phyloP scores from a whole-genome alignment of 2,113 vertebrate species.

The Aegithalos caudatus region DNA sequence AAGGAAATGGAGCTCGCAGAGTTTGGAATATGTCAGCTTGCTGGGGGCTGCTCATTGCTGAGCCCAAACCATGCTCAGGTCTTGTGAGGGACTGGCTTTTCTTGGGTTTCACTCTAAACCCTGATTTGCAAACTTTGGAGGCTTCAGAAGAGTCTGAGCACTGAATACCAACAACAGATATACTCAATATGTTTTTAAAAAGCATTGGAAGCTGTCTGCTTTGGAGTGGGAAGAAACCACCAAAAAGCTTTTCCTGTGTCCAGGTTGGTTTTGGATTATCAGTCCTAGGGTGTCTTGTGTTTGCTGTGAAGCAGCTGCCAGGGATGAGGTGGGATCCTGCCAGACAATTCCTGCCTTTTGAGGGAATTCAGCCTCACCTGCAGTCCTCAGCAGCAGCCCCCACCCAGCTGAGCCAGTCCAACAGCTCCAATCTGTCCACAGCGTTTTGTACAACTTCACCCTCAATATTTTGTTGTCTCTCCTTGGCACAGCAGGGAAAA shows the following conservation, averaged over 20 bases:
- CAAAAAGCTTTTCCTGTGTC: not conserved
- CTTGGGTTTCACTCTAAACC: not conserved
- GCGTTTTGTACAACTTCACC: not conserved
- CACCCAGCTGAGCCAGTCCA: not conserved
- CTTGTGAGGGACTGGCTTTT: not conserved
- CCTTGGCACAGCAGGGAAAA: not conserved
- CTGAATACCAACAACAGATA: not conserved
- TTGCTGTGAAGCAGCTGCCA: not conserved
- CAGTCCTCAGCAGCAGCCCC: not conserved
- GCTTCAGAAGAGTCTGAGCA: not conserved
- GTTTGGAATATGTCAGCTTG: conserved; percentile 27
- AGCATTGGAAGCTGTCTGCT: not conserved
- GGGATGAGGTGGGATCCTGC: not conserved
- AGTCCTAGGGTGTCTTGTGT: not conserved
- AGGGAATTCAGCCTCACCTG: not conserved
- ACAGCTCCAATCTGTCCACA: not conserved
- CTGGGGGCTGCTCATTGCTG: not conserved
- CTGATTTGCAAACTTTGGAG: not conserved
- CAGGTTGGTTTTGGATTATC: not conserved
- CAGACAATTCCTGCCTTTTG: not conserved
- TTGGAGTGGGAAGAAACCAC: not conserved
- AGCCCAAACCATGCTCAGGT: not conserved
- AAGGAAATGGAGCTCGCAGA: conserved; percentile 21
- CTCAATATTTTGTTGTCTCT: not conserved
- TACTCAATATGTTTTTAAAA: not conserved